Base-by-base conservation (phyloP, 2,888 invertebrate species). In the Plagodis pulveraria region DNA sequence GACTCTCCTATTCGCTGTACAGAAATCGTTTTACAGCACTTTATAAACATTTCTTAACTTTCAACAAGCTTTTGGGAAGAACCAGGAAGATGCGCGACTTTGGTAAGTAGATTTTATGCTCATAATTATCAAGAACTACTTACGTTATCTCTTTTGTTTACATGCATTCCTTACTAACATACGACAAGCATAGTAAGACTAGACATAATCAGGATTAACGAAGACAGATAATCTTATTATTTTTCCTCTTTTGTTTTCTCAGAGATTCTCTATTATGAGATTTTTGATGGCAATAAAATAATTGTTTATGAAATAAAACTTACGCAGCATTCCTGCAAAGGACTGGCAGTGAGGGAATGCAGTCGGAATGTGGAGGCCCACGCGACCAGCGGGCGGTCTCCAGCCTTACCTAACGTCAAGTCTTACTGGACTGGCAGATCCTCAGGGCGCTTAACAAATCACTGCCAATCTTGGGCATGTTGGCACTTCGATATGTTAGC, bases 381-480 rank as follows among this genome's bases (percentile, higher is more conserved):
- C 34, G 49, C 44, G 42, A 49, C 42, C 49, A 63, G 57, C 66
- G 55, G 66, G 66, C 54, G 63, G 54, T 63, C 62, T 47, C 36
- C 46, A 53, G 51, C 47, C 58, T 22, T 22, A 22, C 22, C 60
- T 47, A 56, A 32, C 35, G 35, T 6, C 48, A 7, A 36, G 38
- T 34, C 22, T n/a, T 32, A 45, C 42, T 1, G 12, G 38, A 52
- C 43, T 34, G 44, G 45, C 44, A 38, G 40, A 11, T 45, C 33
- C 45, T 52, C 9, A 38, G 6, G 52, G 52, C 33, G 32, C 44
- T 45, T 52, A 32, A 45, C 38, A 52, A 52, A 52, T 52, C 45
- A 49, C 43, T 49, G 38, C 38, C 55, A 11, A 44, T 36, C 56
- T 56, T 36, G 45, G 52, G 11, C 45, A 45, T 50, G 32, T 50